Conservation (phyloP, 37 sponge, comb jelly and placozoan species). For the Aplysina aerophoba region DNA sequence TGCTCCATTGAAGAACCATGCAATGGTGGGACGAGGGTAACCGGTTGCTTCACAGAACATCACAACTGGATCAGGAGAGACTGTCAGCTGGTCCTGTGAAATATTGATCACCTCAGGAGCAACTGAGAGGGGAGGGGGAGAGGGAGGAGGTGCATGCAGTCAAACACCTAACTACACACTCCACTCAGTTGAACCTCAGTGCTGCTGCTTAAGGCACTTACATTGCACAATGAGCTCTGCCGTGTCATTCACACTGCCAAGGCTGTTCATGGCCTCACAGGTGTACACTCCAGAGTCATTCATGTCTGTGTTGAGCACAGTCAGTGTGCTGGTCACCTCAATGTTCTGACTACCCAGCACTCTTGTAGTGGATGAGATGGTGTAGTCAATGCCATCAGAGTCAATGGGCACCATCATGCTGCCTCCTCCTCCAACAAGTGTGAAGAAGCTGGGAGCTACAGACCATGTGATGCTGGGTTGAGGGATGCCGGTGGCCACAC, state of each 20-base stretch:
- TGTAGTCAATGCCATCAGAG: no score
- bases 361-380: no score
- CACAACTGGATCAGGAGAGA: neutral
- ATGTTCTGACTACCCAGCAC: slow-evolving; percentile 7
- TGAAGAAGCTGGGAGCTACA: neutral
- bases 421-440: no score
- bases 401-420: no score
- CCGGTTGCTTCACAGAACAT: neutral
- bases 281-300: slow-evolving; percentile 17
- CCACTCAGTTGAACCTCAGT: no score
- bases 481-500: neutral
- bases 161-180: no score
- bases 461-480: slow-evolving; percentile 8
- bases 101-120: neutral
- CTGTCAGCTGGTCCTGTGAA: neutral
- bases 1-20: slow-evolving; percentile 13
- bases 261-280: slow-evolving; percentile 1
- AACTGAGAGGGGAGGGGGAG: neutral
- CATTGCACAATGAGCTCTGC: slow-evolving; percentile 12
- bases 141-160: no score
- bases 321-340: slow-evolving; percentile 17
- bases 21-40: slow-evolving; percentile 6
- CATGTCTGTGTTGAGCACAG: slow-evolving; percentile 2
- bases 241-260: neutral
- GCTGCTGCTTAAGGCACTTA: neutral